Evolutionary conservation across 2,888 invertebrate genomes (phyloP).

Genomic region (Brachynemurus nebulosus): DNA sequence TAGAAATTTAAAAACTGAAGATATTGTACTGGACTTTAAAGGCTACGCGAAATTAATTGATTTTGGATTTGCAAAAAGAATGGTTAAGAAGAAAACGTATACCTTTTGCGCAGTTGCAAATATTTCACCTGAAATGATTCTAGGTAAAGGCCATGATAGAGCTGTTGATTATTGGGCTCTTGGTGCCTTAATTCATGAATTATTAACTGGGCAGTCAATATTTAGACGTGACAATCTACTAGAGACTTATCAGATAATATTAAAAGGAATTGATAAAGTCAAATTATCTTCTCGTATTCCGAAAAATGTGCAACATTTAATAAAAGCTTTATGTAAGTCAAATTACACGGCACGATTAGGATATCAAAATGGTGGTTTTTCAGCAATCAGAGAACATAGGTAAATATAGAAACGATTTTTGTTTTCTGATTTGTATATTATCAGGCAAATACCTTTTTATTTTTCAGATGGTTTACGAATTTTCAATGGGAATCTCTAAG

Average conservation of each 20-base stretch:
- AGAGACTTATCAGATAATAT: neutral
- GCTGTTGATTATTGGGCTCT: constrained; percentile 93
- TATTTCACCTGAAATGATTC: constrained; percentile 79
- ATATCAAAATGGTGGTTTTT: neutral
- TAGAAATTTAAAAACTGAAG: constrained; percentile 89
- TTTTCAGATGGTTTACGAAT: constrained; percentile 4
- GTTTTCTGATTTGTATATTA: neutral
- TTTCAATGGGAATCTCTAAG: constrained; percentile 1
- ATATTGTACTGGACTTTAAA: constrained; percentile 67
- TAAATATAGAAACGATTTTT: neutral
- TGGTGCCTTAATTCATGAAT: constrained; percentile 75
- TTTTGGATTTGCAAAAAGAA: constrained; percentile 85
- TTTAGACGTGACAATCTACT: neutral
- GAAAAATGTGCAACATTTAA: neutral
- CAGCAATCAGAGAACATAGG: neutral
- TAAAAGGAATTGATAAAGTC: neutral
- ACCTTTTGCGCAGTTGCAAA: constrained; percentile 93
- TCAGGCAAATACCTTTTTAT: neutral
- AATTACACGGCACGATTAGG: neutral
- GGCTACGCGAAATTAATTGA: constrained; percentile 90
- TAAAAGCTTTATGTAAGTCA: neutral
- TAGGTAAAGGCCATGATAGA: constrained; percentile 70
- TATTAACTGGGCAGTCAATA: constrained; percentile 77
- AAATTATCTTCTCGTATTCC: neutral
- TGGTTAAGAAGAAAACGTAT: constrained; percentile 76